Base-by-base conservation (phyloP, 2,888 invertebrate genomes). In the Trissoscelio sp. region DNA sequence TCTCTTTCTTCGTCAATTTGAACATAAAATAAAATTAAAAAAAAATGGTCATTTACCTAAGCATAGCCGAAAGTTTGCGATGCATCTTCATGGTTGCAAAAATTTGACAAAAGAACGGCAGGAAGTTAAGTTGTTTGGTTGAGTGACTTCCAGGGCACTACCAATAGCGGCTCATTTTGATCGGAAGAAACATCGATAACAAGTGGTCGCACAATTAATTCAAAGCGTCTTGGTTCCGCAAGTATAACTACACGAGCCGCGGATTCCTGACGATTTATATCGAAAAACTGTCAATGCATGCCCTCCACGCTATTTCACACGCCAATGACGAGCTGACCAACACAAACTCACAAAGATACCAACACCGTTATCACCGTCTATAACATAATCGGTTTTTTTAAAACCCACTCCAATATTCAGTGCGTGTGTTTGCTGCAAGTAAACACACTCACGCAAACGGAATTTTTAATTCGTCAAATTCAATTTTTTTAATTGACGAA, bases 231-330 rank as follows among this genome's bases (percentile, higher is more conserved):
- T 64, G 66, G 55, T 73, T 73, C 22, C 69, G 58, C 70, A 70
- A 58, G 55, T 39, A 31, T 58, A 44, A 78, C 79, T 79, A 79
- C 78, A 11, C 62, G 42, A 74, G 55, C 20, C 57, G 78, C 78
- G 58, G 74, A 81, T 78, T 81, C 74, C 48, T 20, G 78, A 64
- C 78, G 74, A 74, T 82, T 82, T 82, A 82, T 82, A 82, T 79
- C 78, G 79, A 79, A 82, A 79, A 79, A 79, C 70, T 79, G 79
- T 79, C 82, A 81, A 77, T 81, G 74, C 64, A 12, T 78, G 69
- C 77, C 82, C 82, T 79, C 78, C 82, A 69, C 74, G 58, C 62
- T 81, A 72, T 78, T 66, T 81, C 79, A 70, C 79, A 79, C 69
- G 69, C 74, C 82, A 79, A 79, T 82, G 70, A 74, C 82, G 66